These are phyloP conservation scores for Aphaenogaster rudis DNA, from an alignment of 1,140 invertebrate genomes.

Conservation along the genomic window DNA sequence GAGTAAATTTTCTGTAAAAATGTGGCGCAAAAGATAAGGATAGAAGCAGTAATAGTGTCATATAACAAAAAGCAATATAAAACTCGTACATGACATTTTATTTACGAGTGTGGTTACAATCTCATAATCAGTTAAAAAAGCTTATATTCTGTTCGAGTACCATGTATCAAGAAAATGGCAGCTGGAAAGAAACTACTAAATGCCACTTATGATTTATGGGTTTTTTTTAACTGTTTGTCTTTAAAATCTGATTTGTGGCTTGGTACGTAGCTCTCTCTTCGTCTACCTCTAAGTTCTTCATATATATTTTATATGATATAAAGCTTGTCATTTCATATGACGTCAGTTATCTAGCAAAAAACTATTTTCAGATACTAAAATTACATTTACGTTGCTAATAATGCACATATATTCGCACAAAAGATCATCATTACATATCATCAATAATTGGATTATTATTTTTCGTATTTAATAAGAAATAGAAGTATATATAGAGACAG, in stretches of 20 bases:
- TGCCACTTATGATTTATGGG: background rate
- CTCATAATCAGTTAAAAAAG: background rate
- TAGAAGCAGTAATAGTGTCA: background rate
- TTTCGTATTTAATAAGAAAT: background rate
- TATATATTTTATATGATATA: constrained; percentile 17
- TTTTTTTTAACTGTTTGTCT: constrained; percentile 1
- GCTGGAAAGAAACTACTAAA: constrained; percentile 5
- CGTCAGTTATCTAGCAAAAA: background rate
- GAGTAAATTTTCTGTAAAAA: constrained; percentile 2
- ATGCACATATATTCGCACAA: background rate
- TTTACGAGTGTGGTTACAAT: background rate
- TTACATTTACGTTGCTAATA: background rate
- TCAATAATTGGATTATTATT: background rate
- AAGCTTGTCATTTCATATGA: background rate
- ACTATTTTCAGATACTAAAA: background rate
- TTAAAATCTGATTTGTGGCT: constrained; percentile 35
- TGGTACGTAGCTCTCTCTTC: background rate
- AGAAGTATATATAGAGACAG: background rate
- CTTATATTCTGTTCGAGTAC: constrained; percentile 1
- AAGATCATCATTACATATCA: background rate
- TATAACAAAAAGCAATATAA: constrained; percentile 11
- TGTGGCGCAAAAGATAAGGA: background rate
- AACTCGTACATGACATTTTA: constrained; percentile 30
- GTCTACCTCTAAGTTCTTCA: background rate
- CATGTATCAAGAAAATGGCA: constrained; percentile 20